A percentile compares a stretch with the other conserved stretches of the same genome.
These are phyloP conservation scores for Pammene fasciana DNA, from an alignment of 2,888 invertebrate species.

Conservation along the genomic window DNA sequence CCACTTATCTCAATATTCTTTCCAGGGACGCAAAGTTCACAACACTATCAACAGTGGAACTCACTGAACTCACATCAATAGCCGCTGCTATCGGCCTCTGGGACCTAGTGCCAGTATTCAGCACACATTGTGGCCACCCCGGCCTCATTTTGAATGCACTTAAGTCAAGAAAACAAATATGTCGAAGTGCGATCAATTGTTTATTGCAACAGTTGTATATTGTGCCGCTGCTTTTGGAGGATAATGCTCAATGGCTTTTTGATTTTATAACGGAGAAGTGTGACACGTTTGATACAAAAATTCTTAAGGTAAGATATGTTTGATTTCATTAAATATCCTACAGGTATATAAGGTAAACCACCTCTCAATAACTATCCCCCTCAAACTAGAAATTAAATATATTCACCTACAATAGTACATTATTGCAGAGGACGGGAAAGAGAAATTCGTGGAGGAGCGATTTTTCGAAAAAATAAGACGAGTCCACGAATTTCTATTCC, in stretches of 20 bases:
- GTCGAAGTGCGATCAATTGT: constrained; percentile 67
- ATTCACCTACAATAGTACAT: too few species aligned
- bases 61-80: constrained; percentile 65
- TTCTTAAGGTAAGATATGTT: constrained; percentile 77
- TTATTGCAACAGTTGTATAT: constrained; percentile 62
- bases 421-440: too few species aligned
- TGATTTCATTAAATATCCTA: neutral
- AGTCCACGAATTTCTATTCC: too few species aligned
- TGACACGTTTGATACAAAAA: constrained; percentile 75
- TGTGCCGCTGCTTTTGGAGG: constrained; percentile 68
- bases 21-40: constrained; percentile 69
- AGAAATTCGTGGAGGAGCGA: too few species aligned
- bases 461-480: too few species aligned
- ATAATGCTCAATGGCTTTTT: constrained; percentile 77
- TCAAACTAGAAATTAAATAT: too few species aligned
- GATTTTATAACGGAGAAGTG: constrained; percentile 81
- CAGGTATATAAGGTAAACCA: too few species aligned
- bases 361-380: too few species aligned
- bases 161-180: constrained; percentile 60
- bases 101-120: constrained; percentile 71
- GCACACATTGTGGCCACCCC: constrained; percentile 68
- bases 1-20: constrained; percentile 19
- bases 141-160: constrained; percentile 63
- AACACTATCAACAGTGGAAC: constrained; percentile 58
- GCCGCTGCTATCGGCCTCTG: constrained; percentile 77